Evolutionary conservation across 2,797 vertebrate genomes (phyloP).

Genomic region (Tapera naevia): DNA sequence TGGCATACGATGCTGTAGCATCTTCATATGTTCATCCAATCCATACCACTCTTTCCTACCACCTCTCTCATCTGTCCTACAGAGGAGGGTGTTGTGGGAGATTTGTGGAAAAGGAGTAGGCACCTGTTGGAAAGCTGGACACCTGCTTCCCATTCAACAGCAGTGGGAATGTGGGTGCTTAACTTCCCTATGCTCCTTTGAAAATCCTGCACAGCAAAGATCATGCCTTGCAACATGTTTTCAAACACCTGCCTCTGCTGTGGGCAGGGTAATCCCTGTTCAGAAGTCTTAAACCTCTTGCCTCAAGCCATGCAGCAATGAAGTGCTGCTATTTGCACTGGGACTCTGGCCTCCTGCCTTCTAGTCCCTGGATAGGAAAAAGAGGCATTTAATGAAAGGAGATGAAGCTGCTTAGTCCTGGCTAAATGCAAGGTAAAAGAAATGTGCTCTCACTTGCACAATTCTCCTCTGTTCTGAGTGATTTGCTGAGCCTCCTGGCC

Average conservation of each 20-base stretch:
- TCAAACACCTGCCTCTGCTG: neutral
- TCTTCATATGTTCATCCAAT: neutral
- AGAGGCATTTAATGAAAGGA: neutral
- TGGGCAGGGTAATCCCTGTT: neutral
- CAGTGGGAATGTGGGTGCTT: neutral
- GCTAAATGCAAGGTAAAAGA: neutral
- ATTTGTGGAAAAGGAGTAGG: neutral
- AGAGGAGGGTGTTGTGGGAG: neutral
- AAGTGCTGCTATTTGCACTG: neutral
- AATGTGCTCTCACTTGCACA: neutral
- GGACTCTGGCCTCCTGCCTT: neutral
- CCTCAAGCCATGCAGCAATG: rapidly evolving
- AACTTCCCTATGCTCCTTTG: neutral
- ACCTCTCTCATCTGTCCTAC: neutral
- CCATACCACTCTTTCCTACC: neutral
- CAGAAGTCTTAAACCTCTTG: neutral
- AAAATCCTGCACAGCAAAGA: neutral
- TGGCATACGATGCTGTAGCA: neutral
- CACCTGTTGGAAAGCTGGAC: neutral
- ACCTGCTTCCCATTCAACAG: neutral
- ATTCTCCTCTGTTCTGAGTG: neutral
- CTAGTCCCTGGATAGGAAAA: neutral
- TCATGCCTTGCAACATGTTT: neutral
- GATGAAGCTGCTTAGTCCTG: neutral
- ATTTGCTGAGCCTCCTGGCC: neutral